Evolutionary conservation across 2,888 invertebrate genomes (phyloP), one percentile per base, ranked within the genome.

Genomic region (Eurytoma adleriae): DNA sequence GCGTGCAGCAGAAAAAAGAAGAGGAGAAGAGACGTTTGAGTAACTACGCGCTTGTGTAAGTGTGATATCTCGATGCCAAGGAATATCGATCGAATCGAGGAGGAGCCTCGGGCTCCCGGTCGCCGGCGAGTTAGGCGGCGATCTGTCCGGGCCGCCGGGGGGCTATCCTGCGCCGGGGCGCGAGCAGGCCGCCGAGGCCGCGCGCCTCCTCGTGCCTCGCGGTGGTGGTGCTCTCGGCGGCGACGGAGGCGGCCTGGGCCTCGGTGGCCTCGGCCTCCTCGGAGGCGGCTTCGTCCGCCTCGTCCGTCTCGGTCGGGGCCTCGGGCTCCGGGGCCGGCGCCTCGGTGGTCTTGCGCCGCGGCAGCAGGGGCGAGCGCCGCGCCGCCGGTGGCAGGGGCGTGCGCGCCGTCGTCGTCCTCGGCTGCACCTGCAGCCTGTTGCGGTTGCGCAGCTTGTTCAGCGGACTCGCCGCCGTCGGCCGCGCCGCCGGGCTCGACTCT

Each of bases 151-250:
- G 93, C 84, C 93, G 92, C 88, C 94, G 91, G 57, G 92, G 88
- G 48, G 93, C 93, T 86, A 95, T 92, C 88, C 95, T 93, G 87
- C 94, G 92, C 84, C 96, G 92, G 67, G 95, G 93, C 2, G 95
- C 95, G 68, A 96, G 91, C 52, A 96, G 92, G 57, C 95, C 94
- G 20, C 88, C 84, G 1, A 90, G 84, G 14, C 89, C 88, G 68
- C 89, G 83, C 20, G 87, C 85, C 72, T 90, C 90, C 52, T 90
- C 90, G 78, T 88, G 89, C 67, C 88, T 89, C 27, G 88, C 87
- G 2, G 30, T 56, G 52, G 88, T 88, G 0, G 89, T 86, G 0
- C 88, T 86, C 16, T 85, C 66, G 16, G 83, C 80, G 2, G 79
- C 67, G 7, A 83, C 73, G 50, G 87, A 86, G 56, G 84, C 85